phyloP scores from a whole-genome alignment of 1,140 invertebrate species.

The Lordiphosa mommai region DNA sequence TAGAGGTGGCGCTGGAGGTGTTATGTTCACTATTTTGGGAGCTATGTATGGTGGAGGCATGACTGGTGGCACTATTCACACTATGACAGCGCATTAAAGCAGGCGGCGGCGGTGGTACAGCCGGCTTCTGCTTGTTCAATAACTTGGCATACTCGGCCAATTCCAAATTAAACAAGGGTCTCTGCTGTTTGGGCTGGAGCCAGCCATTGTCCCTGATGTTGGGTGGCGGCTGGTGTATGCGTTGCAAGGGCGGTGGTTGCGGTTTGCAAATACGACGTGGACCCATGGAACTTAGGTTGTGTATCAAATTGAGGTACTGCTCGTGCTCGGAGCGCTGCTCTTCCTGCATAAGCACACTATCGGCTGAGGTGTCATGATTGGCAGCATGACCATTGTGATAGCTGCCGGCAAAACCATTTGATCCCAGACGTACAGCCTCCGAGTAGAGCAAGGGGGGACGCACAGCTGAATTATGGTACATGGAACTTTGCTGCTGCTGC shows the following conservation, averaged over 20 bases:
- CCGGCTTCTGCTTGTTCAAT: background rate
- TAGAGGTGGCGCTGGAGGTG: background rate
- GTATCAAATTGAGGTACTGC: conserved; percentile 37
- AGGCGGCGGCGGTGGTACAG: background rate
- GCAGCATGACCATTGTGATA: conserved; percentile 17
- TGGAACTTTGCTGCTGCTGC: conserved; percentile 18
- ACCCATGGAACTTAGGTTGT: conserved; percentile 6
- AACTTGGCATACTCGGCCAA: conserved; percentile 11
- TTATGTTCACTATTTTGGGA: no score
- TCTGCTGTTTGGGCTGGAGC: no score
- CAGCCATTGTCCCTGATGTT: background rate
- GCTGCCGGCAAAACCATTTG: conserved; percentile 32
- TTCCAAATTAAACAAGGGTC: background rate
- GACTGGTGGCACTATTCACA: conserved; percentile 4
- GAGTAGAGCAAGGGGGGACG: conserved; percentile 34
- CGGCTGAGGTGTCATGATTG: background rate
- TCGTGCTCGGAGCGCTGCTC: conserved; percentile 37
- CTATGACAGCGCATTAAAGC: background rate
- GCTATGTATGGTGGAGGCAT: conserved; percentile 5
- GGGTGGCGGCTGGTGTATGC: background rate
- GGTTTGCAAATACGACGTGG: background rate
- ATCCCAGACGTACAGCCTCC: conserved; percentile 45
- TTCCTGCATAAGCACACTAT: conserved; percentile 24
- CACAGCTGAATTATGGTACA: conserved; percentile 13
- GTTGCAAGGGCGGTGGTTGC: conserved; percentile 6